Evolutionary conservation across 1,140 invertebrate genomes (phyloP).

Genomic region (Habropoda laboriosa): DNA sequence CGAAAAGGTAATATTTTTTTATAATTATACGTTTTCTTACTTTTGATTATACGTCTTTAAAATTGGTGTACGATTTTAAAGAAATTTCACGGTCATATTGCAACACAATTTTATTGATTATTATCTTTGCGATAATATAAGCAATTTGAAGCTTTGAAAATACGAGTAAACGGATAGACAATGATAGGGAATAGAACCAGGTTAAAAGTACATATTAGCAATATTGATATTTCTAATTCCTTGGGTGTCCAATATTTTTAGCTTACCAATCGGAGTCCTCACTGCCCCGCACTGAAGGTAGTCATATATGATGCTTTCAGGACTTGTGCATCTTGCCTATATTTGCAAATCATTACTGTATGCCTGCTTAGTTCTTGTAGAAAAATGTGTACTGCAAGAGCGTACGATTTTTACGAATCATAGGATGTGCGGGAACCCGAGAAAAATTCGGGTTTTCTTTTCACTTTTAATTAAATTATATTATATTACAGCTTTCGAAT

Average conservation of each 20-base stretch:
- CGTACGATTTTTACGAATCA: conserved; percentile 48
- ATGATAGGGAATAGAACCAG: conserved; percentile 64
- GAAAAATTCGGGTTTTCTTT: neutral
- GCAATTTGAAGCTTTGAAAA: conserved; percentile 44
- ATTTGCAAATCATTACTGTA: conserved; percentile 69
- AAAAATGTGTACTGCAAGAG: conserved; percentile 60
- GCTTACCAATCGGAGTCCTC: conserved; percentile 80
- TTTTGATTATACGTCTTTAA: conserved; percentile 4
- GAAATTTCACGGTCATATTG: conserved; percentile 70
- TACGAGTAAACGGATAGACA: conserved; percentile 58
- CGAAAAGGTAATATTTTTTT: conserved; percentile 90
- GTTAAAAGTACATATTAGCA: conserved; percentile 59
- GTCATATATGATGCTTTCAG: conserved; percentile 72
- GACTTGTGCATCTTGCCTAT: conserved; percentile 74
- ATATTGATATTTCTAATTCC: conserved; percentile 71
- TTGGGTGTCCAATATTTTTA: conserved; percentile 78
- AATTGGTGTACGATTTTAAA: conserved; percentile 40
- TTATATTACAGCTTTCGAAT: neutral
- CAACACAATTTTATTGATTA: conserved; percentile 78
- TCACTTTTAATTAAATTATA: neutral
- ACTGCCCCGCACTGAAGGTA: conserved; percentile 80
- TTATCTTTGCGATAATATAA: conserved; percentile 39
- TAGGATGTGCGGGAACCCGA: conserved; percentile 39
- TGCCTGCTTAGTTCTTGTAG: conserved; percentile 75
- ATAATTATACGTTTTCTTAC: neutral